These are phyloP conservation scores for Ormyrus pomaceus DNA, from an alignment of 2,888 invertebrate species.

Conservation along the genomic window DNA sequence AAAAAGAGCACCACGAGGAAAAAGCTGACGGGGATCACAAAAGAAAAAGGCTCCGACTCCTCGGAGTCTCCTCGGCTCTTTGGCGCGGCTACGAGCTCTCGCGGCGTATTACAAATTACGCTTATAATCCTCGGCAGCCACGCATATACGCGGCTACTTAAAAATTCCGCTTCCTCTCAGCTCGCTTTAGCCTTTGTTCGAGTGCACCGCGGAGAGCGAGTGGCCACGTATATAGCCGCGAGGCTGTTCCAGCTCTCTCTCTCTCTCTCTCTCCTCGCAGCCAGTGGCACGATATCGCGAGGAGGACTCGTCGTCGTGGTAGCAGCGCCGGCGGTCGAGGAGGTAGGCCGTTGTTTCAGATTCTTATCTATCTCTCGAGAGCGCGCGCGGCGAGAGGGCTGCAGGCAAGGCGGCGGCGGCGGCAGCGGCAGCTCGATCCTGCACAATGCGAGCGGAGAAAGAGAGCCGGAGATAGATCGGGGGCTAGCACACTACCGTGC, in stretches of 20 bases:
- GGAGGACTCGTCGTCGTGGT: constrained; percentile 16
- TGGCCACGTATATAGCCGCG: too few relatives aligned
- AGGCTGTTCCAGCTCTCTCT: background rate
- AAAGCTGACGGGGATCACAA: too few relatives aligned
- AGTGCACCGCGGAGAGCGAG: too few relatives aligned
- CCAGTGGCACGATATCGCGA: constrained; percentile 18
- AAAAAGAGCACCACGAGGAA: too few relatives aligned
- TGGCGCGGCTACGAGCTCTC: background rate
- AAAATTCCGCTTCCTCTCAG: background rate
- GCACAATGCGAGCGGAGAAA: constrained; percentile 1
- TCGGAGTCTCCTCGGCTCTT: background rate
- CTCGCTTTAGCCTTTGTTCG: background rate
- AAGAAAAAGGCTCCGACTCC: too few relatives aligned
- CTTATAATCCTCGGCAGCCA: constrained; percentile 26
- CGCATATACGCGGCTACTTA: background rate
- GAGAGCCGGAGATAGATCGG: constrained; percentile 18
- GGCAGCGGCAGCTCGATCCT: constrained; percentile 8
- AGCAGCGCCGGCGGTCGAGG: constrained; percentile 16
- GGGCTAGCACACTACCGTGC: constrained; percentile 19
- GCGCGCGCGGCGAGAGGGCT: constrained; percentile 17
- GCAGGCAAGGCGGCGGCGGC: background rate
- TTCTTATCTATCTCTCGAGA: constrained; percentile 48
- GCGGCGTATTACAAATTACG: constrained; percentile 37
- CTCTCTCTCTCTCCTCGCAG: constrained; percentile 20
- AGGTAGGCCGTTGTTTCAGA: constrained; percentile 50